Base-by-base conservation (phyloP, 2,888 invertebrate genomes). In the Drosophila antonietae region DNA sequence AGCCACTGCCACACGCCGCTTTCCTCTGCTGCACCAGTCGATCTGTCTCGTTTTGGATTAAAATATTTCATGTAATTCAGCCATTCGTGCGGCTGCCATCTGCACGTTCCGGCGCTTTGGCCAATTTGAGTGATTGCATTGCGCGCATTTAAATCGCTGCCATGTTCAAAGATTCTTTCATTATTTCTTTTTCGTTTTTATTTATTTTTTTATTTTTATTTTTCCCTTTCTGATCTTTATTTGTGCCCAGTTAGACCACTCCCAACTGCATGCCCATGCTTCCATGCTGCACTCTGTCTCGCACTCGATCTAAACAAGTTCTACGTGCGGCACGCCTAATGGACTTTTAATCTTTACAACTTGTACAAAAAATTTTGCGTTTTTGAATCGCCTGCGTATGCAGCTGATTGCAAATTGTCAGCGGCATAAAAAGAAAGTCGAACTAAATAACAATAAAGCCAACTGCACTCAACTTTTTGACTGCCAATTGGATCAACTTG, bases 41-140 rank as follows among this genome's bases (percentile, higher is more conserved):
- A 15, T 28, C 18, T 41, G 20, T 55, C 55, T n/a, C 55, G 39
- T 39, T 86, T 77, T 75, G 88, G 90, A 90, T 88, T 89, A 90
- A 87, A 90, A 87, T 87, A 90, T 87, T 87, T 87, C 80, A 88
- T 75, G 85, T 73, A 83, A 78, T 74, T 63, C 73, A 71, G 49
- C 57, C 55, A 83, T 81, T 81, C 81, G 80, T 85, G 83, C 85
- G 64, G 75, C 73, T 81, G 74, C 86, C 80, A 80, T 75, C 81
- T 88, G 89, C 84, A 89, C 89, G 84, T 89, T 87, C 82, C 62
- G 85, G 77, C 78, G 82, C 88, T 88, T 85, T 88, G 83, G 89
- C 89, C 89, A 86, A 86, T 85, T 86, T 86, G 86, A 88, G 89
- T 89, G 88, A 86, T 88, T 89, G 89, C 89, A 86, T 81, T 84